Percentiles rank a stretch among this genome's conserved stretches.
These are phyloP conservation scores for Myathropa florea DNA, from an alignment of 2,888 invertebrate genomes.

Conservation along the genomic window DNA sequence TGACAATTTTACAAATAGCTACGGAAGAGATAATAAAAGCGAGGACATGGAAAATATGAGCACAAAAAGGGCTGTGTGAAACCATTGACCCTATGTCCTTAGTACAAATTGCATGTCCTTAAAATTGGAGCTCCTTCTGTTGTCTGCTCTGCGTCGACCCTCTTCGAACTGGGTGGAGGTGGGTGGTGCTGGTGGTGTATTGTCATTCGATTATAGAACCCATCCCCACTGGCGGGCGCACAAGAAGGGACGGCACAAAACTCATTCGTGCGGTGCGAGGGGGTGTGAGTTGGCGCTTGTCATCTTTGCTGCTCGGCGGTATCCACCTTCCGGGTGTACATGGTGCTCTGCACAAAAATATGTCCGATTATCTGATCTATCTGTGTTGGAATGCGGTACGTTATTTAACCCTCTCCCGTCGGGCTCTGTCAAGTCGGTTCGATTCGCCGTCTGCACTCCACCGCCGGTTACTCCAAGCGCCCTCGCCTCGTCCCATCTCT, in stretches of 20 bases:
- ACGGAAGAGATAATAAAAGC: constrained; percentile 54
- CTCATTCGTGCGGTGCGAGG: neutral
- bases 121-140: constrained; percentile 24
- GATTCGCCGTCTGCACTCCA: constrained; percentile 19
- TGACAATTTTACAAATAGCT: constrained; percentile 65
- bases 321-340: constrained; percentile 15
- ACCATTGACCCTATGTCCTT: constrained; percentile 62
- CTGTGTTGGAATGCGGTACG: constrained; percentile 50
- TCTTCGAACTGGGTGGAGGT: neutral
- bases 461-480: constrained; percentile 1
- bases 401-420: constrained; percentile 52
- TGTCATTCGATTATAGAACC: constrained; percentile 44
- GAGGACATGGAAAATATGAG: constrained; percentile 57
- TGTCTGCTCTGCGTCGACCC: neutral
- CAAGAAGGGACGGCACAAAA: constrained; percentile 34
- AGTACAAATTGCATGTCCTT: constrained; percentile 66
- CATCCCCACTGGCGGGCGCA: constrained; percentile 20
- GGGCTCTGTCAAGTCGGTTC: no score
- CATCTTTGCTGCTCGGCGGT: constrained; percentile 27
- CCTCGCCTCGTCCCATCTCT: neutral
- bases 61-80: constrained; percentile 46
- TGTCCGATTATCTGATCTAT: constrained; percentile 47
- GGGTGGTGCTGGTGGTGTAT: constrained; percentile 13
- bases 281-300: constrained; percentile 9
- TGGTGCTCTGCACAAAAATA: constrained; percentile 39